These are phyloP conservation scores for Sphaeramia orbicularis DNA, from an alignment of 2,797 vertebrate species.

Conservation along the genomic window DNA sequence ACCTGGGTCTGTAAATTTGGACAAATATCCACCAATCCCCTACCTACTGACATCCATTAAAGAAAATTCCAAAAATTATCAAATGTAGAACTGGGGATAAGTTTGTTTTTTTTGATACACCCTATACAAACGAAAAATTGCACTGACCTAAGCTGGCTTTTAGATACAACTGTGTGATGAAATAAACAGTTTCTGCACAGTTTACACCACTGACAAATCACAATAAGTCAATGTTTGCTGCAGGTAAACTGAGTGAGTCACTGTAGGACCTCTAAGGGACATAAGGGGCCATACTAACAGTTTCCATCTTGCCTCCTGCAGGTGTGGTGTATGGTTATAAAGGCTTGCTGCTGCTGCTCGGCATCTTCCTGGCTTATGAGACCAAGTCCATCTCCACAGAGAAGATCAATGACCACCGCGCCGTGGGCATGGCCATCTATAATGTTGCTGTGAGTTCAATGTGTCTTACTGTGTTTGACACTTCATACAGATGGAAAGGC, in stretches of 20 bases:
- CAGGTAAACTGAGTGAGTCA: neutral
- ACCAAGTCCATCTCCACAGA: conserved; percentile 94
- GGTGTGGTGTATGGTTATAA: conserved; percentile 94
- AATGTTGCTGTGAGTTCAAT: conserved; percentile 90
- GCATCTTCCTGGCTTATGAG: conserved; percentile 94
- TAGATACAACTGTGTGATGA: no score
- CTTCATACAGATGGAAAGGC: neutral
- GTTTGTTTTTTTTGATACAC: no score
- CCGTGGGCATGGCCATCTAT: conserved; percentile 96
- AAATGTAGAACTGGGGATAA: no score
- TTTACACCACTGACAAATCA: no score
- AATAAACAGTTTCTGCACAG: no score
- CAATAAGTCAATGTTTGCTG: no score
- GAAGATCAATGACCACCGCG: conserved; percentile 95
- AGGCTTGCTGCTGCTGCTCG: conserved; percentile 89
- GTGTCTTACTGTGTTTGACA: neutral
- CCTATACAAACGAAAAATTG: no score
- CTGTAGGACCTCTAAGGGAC: neutral
- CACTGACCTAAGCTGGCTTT: no score
- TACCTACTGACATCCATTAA: no score
- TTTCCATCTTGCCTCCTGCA: conserved; percentile 7
- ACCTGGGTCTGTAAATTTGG: no score
- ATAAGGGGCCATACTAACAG: neutral
- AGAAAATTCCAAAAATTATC: no score
- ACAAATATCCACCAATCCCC: no score